Evolutionary conservation across 2,888 invertebrate species (phyloP).

Genomic region (Bombyx huttoni): DNA sequence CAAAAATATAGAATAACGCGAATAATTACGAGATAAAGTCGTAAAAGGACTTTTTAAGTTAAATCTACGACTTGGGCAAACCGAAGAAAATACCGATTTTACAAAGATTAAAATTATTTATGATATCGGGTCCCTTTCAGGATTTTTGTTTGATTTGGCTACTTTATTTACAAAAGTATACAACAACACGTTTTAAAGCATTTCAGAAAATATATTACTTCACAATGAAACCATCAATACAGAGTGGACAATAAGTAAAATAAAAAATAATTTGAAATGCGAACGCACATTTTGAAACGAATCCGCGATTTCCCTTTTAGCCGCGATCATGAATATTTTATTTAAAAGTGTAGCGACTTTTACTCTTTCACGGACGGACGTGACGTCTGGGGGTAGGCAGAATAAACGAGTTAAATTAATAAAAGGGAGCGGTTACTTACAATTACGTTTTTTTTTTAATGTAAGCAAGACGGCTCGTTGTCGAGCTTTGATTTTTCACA

Average conservation of each 20-base stretch:
- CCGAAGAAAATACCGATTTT: too few species aligned
- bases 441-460: constrained; percentile 69
- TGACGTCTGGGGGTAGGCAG: constrained; percentile 41
- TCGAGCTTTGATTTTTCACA: constrained; percentile 65
- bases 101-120: too few species aligned
- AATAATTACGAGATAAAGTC: too few species aligned
- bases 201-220: too few species aligned
- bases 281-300: constrained; percentile 23
- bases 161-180: too few species aligned
- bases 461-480: constrained; percentile 62
- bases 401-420: constrained; percentile 69
- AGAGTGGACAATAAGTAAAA: not conserved
- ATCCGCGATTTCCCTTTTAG: constrained; percentile 19
- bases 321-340: constrained; percentile 55
- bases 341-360: constrained; percentile 30
- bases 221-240: too few species aligned
- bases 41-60: too few species aligned
- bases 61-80: too few species aligned
- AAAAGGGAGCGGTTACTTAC: constrained; percentile 69
- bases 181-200: too few species aligned
- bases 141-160: too few species aligned
- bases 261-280: constrained; percentile 21
- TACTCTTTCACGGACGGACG: constrained; percentile 36
- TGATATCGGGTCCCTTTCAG: too few species aligned
- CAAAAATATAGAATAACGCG: too few species aligned